Evolutionary conservation across 2,113 vertebrate genomes (phyloP).

Genomic region (Podarcis raffonei): DNA sequence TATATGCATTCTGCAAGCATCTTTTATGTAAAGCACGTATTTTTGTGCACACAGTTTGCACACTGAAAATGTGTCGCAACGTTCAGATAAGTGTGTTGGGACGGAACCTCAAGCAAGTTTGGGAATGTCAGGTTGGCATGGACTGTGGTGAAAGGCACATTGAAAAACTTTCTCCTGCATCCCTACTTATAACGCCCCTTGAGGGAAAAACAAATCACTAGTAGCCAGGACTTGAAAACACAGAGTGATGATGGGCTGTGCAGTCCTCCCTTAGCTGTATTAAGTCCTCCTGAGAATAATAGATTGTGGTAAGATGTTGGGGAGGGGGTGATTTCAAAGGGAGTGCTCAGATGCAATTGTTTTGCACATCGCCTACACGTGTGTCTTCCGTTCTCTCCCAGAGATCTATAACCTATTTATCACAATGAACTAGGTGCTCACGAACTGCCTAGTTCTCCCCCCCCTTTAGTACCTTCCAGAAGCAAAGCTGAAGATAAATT

Average conservation of each 20-base stretch:
- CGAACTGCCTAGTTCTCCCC: background rate
- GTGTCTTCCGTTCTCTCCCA: background rate
- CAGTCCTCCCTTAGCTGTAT: background rate
- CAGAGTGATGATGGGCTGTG: too few species aligned
- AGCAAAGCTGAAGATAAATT: constrained; percentile 40
- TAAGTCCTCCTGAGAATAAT: background rate
- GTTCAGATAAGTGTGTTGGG: too few species aligned
- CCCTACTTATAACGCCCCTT: too few species aligned
- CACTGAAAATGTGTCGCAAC: too few species aligned
- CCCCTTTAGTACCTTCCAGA: constrained; percentile 13
- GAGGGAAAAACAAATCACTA: too few species aligned
- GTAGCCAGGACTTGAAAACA: background rate
- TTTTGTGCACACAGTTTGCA: too few species aligned
- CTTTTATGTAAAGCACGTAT: too few species aligned
- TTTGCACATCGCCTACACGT: background rate
- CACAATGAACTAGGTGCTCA: rapidly evolving
- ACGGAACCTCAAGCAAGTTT: too few species aligned
- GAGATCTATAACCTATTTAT: background rate
- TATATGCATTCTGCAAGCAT: too few species aligned
- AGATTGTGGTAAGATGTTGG: background rate
- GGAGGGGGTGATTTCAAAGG: background rate
- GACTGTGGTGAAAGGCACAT: too few species aligned
- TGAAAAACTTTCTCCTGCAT: too few species aligned
- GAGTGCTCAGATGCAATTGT: background rate
- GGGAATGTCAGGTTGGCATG: too few species aligned